Base-by-base conservation (phyloP, 2,888 invertebrate genomes). In the Hyposoter dolosus region DNA sequence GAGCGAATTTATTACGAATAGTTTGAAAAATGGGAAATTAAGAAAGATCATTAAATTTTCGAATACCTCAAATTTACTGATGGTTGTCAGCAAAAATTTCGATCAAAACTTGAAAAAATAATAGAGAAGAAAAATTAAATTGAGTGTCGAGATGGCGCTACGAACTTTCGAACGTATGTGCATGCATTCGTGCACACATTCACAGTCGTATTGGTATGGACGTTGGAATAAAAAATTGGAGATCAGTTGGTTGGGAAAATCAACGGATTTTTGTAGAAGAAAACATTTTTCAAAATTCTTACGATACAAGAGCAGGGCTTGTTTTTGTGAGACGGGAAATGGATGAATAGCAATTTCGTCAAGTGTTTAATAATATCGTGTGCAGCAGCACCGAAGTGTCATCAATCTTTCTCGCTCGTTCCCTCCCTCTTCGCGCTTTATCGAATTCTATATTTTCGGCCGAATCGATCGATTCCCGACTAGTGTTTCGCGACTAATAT, bases 401-500 rank as follows among this genome's bases (percentile, higher is more conserved):
- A 75, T 60, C 32, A 72, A 72, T 72, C 53, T n/a, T 10, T 28
- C 17, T 6, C 43, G 12, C 60, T 28, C 45, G 40, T 43, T 60
- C 43, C 63, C 43, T 43, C 43, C 47, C n/a, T 32, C n/a, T 63
- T n/a, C 60, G 17, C 63, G 45, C 10, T 35, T 76, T 72, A 63
- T 80, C 63, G 65, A 65, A 65, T 65, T 65, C 28, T 63, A 50
- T 65, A 76, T 68, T 80, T 80, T 63, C 50, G 47, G 45, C 19
- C 53, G 53, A 74, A 78, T 69, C 69, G 74, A 85, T 85, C 85
- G 85, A 85, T 85, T 76, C 71, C 69, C 63, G 32, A 65, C 65
- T 53, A 40, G 10, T 65, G 40, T 45, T 40, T 82, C 82, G 83
- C 83, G 82, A 87, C 90, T 87, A 88, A 85, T 87, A 91, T 90